These are phyloP conservation scores for Andrena flavipes DNA, from an alignment of 2,888 invertebrate species.

Conservation along the genomic window DNA sequence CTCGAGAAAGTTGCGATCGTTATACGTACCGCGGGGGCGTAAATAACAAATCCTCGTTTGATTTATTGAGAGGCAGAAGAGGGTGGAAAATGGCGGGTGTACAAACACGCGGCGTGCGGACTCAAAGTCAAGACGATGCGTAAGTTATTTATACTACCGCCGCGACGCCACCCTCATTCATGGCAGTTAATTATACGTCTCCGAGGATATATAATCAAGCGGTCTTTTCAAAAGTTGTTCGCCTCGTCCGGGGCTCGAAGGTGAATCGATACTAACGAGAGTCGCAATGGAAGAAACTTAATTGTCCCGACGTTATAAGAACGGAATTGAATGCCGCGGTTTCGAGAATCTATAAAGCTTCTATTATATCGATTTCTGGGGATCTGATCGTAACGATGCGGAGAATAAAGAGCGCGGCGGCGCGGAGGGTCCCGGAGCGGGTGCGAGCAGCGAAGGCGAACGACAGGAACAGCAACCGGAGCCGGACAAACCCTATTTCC, in stretches of 20 bases:
- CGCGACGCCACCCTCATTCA: slow-evolving; percentile 57
- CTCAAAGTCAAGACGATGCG: slow-evolving; percentile 54
- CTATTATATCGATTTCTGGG: slow-evolving; percentile 11
- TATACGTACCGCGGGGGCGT: background rate
- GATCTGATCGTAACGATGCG: slow-evolving; percentile 26
- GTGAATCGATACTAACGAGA: slow-evolving; percentile 45
- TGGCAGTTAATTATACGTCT: slow-evolving; percentile 70
- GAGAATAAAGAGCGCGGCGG: background rate
- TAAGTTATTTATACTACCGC: slow-evolving; percentile 73
- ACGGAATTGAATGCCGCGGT: slow-evolving; percentile 7
- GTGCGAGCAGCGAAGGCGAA: slow-evolving; percentile 34
- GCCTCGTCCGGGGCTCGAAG: slow-evolving; percentile 19
- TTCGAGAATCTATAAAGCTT: slow-evolving; percentile 18
- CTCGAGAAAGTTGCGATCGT: slow-evolving; percentile 4
- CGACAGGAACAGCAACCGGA: slow-evolving; percentile 29
- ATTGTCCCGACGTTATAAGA: slow-evolving; percentile 15
- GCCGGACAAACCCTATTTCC: slow-evolving; percentile 65
- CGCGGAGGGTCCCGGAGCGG: background rate
- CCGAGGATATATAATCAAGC: slow-evolving; percentile 63
- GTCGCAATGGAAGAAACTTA: slow-evolving; percentile 21
- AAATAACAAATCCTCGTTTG: slow-evolving; percentile 12
- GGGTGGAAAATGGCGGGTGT: slow-evolving; percentile 41
- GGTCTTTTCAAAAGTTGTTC: slow-evolving; percentile 60
- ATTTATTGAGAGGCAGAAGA: slow-evolving; percentile 8
- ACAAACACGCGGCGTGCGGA: slow-evolving; percentile 55